phyloP scores from a whole-genome alignment of 2,797 vertebrate species.

The Distichodus sexfasciatus region DNA sequence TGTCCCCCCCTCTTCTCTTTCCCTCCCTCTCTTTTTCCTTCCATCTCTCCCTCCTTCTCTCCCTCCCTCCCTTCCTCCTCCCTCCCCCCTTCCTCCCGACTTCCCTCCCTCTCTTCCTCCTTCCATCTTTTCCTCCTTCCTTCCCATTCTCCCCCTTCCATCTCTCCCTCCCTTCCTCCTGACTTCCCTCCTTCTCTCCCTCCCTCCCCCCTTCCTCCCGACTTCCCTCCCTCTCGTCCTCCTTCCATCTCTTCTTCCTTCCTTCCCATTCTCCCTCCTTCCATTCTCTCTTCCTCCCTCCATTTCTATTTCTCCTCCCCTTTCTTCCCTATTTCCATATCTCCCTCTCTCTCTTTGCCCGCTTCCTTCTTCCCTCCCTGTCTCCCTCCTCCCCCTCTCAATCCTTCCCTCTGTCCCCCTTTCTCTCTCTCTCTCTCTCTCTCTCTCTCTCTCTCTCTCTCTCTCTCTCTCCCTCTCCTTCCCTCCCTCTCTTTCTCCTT shows the following conservation, averaged over 20 bases:
- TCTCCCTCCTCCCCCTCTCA: background rate
- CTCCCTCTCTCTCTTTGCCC: background rate
- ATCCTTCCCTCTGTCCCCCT: too few relatives aligned
- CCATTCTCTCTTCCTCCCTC: too few relatives aligned
- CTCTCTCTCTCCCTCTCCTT: background rate
- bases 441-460: background rate
- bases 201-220: background rate
- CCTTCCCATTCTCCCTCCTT: background rate
- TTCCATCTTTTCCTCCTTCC: background rate
- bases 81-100: background rate
- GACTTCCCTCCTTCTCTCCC: too few relatives aligned
- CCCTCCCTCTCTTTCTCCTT: background rate
- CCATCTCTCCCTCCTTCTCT: background rate
- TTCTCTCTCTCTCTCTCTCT: background rate
- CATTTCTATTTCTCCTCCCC: too few relatives aligned
- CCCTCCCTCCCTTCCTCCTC: background rate
- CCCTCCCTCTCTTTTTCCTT: background rate
- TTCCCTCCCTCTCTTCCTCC: background rate
- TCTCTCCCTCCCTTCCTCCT: background rate
- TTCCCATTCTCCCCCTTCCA: background rate
- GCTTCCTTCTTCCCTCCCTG: background rate
- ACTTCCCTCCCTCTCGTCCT: background rate
- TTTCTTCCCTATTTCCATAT: background rate
- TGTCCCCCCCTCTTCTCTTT: background rate
- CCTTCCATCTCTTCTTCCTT: background rate